Base-by-base conservation (phyloP, 2,797 vertebrate genomes). In the Thaleichthys pacificus region DNA sequence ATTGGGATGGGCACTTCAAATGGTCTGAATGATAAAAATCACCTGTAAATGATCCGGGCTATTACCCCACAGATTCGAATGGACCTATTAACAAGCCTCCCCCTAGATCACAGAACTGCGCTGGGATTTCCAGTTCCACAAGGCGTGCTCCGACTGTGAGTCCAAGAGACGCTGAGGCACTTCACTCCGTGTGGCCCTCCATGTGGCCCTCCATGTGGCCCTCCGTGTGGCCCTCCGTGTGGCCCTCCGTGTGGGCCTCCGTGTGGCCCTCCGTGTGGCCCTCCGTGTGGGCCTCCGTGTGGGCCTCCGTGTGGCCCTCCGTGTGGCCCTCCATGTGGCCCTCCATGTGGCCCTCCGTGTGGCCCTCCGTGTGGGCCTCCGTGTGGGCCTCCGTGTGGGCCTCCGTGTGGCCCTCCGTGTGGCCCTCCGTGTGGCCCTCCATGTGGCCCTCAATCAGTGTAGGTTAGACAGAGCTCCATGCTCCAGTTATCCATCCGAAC, bases 401-500 rank as follows among this genome's bases (percentile, higher is more conserved):
- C 75, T 75, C 56, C 49, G 82, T 87, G 82, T 87, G 79, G 84
- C 70, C 35, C 35, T 35, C 35, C 6, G 1, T 87, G 82, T 86
- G 80, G 84, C 70, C 38, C 63, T 66, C 77, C 70, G 78, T 87
- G 82, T 86, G 80, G 84, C 70, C 38, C 63, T 66, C 77, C 70
- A 77, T 87, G 82, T 86, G 80, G 84, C 70, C 35, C 63, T 66
- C 77, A 69, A 35, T 42, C 38, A 42, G 38, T 42, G 38, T 68
- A 77, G 78, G 68, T 42, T 42, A 7, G 2, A 42, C 77, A 76
- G 19, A 51, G 84, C 89, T 86, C 0, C 11, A 79, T 80, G 89
- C 88, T 75, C 28, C 69, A 30, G 73, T 82, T 86, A 84, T 80
- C 85, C 83, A 85, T 91, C 88, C 91, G 86, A 92, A 91, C 90